Conservation (phyloP, 2,888 invertebrate genomes). For the Erebia epiphron region DNA sequence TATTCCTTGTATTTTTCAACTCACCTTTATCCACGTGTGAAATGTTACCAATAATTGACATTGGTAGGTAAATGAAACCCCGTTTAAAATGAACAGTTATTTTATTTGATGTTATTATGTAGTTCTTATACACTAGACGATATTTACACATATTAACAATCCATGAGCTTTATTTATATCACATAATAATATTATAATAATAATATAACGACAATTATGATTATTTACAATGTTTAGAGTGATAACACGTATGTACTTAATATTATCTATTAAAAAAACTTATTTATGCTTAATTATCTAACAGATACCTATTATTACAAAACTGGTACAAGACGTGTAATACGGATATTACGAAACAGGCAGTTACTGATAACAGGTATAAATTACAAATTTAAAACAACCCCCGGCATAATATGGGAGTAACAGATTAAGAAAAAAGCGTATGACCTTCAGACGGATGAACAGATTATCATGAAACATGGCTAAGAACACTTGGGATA, state of each 20-base stretch:
- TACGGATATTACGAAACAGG: neutral
- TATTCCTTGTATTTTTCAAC: too few relatives aligned
- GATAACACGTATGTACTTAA: conserved; percentile 8
- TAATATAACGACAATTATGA: conserved; percentile 40
- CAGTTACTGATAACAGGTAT: too few relatives aligned
- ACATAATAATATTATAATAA: conserved; percentile 38
- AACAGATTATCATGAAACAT: too few relatives aligned
- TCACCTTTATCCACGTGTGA: too few relatives aligned
- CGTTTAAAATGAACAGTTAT: conserved; percentile 67
- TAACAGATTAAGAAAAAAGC: too few relatives aligned
- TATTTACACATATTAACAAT: conserved; percentile 69
- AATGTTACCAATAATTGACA: too few relatives aligned
- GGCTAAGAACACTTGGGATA: too few relatives aligned
- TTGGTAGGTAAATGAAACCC: conserved; percentile 52
- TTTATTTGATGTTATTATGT: conserved; percentile 48
- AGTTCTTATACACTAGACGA: conserved; percentile 52
- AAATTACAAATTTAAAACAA: too few relatives aligned
- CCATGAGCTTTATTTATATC: conserved; percentile 50
- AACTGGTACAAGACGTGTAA: conserved; percentile 3
- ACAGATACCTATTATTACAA: conserved; percentile 1
- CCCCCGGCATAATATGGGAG: too few relatives aligned
- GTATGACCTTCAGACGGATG: too few relatives aligned
- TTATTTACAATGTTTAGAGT: conserved; percentile 40
- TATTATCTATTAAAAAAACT: conserved; percentile 9
- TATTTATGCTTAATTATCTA: neutral